Base-by-base conservation (phyloP, 2,888 invertebrate species). In the Chironomus riparius region DNA sequence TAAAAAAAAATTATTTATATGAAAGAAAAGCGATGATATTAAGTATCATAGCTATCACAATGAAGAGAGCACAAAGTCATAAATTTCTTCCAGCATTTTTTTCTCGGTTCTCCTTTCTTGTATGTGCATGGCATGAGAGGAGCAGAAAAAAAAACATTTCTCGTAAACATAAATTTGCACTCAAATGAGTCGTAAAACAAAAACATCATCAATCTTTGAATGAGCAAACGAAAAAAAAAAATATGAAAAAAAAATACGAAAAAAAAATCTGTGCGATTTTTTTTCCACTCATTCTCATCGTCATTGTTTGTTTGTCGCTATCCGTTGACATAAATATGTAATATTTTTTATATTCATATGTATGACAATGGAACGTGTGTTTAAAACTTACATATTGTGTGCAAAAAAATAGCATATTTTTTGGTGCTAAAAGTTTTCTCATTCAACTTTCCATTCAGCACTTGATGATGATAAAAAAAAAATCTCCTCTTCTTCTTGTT, bases 161-260 rank as follows among this genome's bases (percentile, higher is more conserved):
- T 72, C 62, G 72, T 72, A 72, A 72, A 72, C 72, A 72, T 72
- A 72, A 72, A 72, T 72, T 72, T 72, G 72, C 72, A 72, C 72
- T 72, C 72, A 72, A 72, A 72, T 72, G 72, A 72, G 72, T 72
- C 72, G 62, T 72, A 72, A 72, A 72, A 72, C 72, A 72, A 72
- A 72, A 72, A 72, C 72, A 72, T 72, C 72, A 72, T 72, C 72
- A 72, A 72, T 72, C 72, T 72, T 62, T 62, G 48, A 47, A 38
- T 15, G 38, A 50, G 50, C 47, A 47, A n/a, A 70, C 47, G n/a
- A 50, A 70, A 21, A n/a, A 70, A 21, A n/a, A 70, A 50, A 70
- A 21, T 70, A 22, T 65, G 21, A 24, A 65, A 65, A 24, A 65
- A 65, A 56, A 56, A 56, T 15, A 56, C 56, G 56, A 56, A 18